phyloP scores from a whole-genome alignment of 1,140 invertebrate species.

The Acromyrmex charruanus region DNA sequence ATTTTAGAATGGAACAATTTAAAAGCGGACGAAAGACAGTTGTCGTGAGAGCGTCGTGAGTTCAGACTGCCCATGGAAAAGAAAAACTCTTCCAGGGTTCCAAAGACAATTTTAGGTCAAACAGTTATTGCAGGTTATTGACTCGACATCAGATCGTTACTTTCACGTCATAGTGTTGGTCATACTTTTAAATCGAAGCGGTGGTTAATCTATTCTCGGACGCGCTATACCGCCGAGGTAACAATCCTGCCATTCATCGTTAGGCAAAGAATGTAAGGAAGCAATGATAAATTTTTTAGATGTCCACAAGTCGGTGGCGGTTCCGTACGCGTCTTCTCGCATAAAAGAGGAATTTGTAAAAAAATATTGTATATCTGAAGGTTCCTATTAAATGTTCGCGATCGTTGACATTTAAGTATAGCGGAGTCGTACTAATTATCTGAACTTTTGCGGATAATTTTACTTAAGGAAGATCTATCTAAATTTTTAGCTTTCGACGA shows the following conservation, averaged over 20 bases:
- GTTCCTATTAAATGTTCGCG: constrained; percentile 7
- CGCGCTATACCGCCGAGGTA: constrained; percentile 58
- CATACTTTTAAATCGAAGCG: constrained; percentile 68
- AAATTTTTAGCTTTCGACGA: neutral
- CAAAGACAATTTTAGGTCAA: constrained; percentile 73
- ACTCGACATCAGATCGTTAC: constrained; percentile 74
- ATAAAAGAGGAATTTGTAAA: constrained; percentile 30
- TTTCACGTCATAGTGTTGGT: constrained; percentile 73
- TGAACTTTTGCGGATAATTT: neutral
- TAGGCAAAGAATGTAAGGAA: constrained; percentile 51
- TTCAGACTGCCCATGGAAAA: constrained; percentile 34
- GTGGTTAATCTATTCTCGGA: constrained; percentile 72
- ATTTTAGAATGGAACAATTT: neutral
- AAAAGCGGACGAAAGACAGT: neutral
- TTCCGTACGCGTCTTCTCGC: neutral
- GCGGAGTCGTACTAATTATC: neutral
- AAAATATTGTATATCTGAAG: neutral
- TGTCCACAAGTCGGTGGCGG: constrained; percentile 29
- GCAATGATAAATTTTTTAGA: constrained; percentile 50
- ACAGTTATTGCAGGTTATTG: constrained; percentile 75
- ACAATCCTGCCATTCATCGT: constrained; percentile 70
- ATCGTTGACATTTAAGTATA: neutral
- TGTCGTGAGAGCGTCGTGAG: neutral
- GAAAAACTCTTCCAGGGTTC: constrained; percentile 59
- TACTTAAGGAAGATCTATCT: neutral